Evolutionary conservation across 1,140 invertebrate genomes (phyloP).

Genomic region (Notospermus geniculatus): DNA sequence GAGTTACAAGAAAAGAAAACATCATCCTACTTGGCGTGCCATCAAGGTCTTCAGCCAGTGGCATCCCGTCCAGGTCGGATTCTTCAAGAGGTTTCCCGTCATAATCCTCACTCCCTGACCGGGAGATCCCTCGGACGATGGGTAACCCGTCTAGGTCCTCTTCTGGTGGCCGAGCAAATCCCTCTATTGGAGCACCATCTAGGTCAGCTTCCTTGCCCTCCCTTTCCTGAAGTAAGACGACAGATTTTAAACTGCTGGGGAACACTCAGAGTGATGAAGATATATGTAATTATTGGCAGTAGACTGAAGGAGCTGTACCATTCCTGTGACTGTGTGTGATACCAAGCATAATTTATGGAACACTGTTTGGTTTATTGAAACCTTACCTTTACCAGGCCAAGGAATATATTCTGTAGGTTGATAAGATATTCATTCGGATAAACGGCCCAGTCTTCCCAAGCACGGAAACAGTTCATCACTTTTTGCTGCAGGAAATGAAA

Average conservation of each 20-base stretch:
- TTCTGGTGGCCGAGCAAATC: slow-evolving; percentile 72
- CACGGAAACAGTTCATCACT: slow-evolving; percentile 89
- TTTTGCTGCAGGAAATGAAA: slow-evolving; percentile 63
- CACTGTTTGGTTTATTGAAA: too few relatives aligned
- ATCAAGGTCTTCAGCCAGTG: slow-evolving; percentile 60
- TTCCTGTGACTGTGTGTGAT: too few relatives aligned
- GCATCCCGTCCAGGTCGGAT: slow-evolving; percentile 80
- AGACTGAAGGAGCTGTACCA: too few relatives aligned
- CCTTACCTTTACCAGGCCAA: slow-evolving; percentile 63
- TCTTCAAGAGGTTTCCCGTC: slow-evolving; percentile 58
- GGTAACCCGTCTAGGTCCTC: slow-evolving; percentile 70
- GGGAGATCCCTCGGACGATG: slow-evolving; percentile 64
- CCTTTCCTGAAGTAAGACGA: slow-evolving; percentile 8
- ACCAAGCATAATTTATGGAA: too few relatives aligned
- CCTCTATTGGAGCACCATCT: slow-evolving; percentile 41
- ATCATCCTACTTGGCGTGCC: neutral
- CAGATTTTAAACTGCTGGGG: too few relatives aligned
- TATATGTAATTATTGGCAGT: too few relatives aligned
- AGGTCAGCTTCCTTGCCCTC: slow-evolving; percentile 25
- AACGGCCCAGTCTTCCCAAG: slow-evolving; percentile 97
- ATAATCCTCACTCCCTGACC: slow-evolving; percentile 39
- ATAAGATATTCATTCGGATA: slow-evolving; percentile 93
- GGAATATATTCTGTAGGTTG: slow-evolving; percentile 86
- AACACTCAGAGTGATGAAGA: too few relatives aligned
- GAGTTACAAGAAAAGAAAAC: too few relatives aligned